Base-by-base conservation (phyloP, 2,888 invertebrate genomes). In the Pyrocoelia pectoralis region DNA sequence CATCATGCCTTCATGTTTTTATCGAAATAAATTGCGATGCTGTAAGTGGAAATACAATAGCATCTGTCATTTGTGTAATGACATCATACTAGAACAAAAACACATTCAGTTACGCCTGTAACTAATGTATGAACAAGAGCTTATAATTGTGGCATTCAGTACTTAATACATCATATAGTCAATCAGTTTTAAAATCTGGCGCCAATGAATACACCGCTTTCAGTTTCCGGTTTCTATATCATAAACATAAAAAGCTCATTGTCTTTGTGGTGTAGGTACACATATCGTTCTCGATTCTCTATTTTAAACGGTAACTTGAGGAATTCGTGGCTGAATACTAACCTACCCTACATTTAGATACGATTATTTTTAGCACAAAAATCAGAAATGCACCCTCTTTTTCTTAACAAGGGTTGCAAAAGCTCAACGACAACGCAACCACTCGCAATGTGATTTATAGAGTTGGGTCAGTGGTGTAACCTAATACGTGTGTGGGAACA, bases 391-490 rank as follows among this genome's bases (percentile, higher is more conserved):
- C 65, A 65, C 65, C 65, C 65, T 64, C 58, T 33, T 49, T 17
- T 48, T 2, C 40, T 12, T 33, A 48, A 54, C 55, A 40, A 55
- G 53, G 63, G 60, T 43, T 52, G 56, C 56, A 38, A 56, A 61
- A 56, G 65, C 65, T 60, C 60, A 46, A 52, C 40, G 17, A 33
- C 51, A 55, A 43, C 40, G 46, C 53, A 55, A 65, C 61, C 61
- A 61, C 65, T 61, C 55, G 24, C 57, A 65, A 65, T 57, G 75
- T 77, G 77, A 77, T 77, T 77, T 77, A 77, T 77, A 66, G 70
- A 73, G 75, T 70, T 72, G 75, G 78, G 78, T 78, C 77, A 77
- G 76, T 77, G 73, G 75, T 75, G 78, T 74, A 77, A 78, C 69
- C 68, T 68, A 76, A 78, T 74, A 75, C 69, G 68, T 70, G 70